These are phyloP conservation scores for Scrobipalpa costella DNA, from an alignment of 2,888 invertebrate genomes.

Conservation along the genomic window DNA sequence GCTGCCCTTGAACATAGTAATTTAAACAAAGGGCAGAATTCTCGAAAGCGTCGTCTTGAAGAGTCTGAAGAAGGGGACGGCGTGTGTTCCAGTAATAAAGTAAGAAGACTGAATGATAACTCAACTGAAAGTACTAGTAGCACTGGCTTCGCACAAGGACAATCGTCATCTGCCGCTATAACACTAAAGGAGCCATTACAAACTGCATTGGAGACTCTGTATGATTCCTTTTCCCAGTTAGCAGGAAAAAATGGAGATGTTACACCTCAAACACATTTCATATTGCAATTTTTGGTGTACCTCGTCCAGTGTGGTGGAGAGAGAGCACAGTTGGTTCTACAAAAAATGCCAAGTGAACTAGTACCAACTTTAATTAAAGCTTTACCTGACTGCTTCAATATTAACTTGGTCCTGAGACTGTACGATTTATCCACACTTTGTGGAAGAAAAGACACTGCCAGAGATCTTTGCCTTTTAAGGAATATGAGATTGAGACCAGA, in stretches of 20 bases:
- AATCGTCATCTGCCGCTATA: constrained; percentile 48
- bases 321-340: constrained; percentile 85
- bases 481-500: constrained; percentile 87
- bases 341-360: constrained; percentile 87
- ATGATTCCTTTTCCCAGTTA: constrained; percentile 85
- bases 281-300: constrained; percentile 87
- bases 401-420: constrained; percentile 86
- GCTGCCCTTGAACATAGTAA: constrained; percentile 83
- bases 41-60: constrained; percentile 83
- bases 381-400: constrained; percentile 88
- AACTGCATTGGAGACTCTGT: constrained; percentile 85
- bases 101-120: constrained; percentile 83
- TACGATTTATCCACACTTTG: constrained; percentile 88
- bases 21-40: constrained; percentile 65
- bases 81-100: constrained; percentile 82
- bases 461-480: constrained; percentile 92
- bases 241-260: constrained; percentile 88
- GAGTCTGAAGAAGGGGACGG: constrained; percentile 83
- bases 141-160: constrained; percentile 73
- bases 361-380: constrained; percentile 91
- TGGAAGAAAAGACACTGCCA: constrained; percentile 92
- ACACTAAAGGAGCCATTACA: constrained; percentile 83
- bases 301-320: constrained; percentile 89
- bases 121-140: constrained; percentile 69
- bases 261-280: constrained; percentile 91